Percentiles rank a stretch among this genome's conserved stretches.
These are phyloP conservation scores for Heliconius aoede DNA, from an alignment of 2,888 invertebrate species.

Conservation along the genomic window DNA sequence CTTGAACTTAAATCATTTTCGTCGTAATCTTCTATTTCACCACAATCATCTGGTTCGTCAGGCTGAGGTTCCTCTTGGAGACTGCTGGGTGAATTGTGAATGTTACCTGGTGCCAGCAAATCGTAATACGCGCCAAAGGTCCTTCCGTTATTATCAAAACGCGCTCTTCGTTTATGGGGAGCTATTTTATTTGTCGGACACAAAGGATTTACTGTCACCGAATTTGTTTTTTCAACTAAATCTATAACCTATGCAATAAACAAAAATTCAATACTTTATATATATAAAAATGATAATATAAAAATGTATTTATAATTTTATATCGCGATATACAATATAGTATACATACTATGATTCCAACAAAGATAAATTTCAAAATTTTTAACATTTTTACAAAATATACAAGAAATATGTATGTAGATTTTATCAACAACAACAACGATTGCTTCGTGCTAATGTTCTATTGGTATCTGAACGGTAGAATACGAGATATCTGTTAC, in stretches of 20 bases:
- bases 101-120: conserved; percentile 58
- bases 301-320: conserved; percentile 17
- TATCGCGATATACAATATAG: neutral
- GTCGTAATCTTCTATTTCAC: conserved; percentile 77
- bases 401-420: neutral
- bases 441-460: conserved; percentile 40
- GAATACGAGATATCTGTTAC: conserved; percentile 58
- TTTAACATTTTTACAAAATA: conserved; percentile 6
- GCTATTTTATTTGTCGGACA: conserved; percentile 80
- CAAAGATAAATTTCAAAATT: conserved; percentile 1
- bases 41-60: conserved; percentile 72
- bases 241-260: conserved; percentile 54
- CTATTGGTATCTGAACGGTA: conserved; percentile 61
- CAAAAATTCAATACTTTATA: conserved; percentile 31
- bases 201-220: conserved; percentile 68
- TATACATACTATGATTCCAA: neutral
- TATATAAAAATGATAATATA: neutral
- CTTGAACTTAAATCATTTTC: conserved; percentile 75
- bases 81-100: conserved; percentile 52
- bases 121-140: conserved; percentile 69
- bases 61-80: conserved; percentile 69
- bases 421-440: conserved; percentile 23
- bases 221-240: conserved; percentile 55
- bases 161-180: conserved; percentile 61
- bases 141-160: conserved; percentile 56